Base-by-base conservation (phyloP, 2,797 vertebrate genomes). In the Sebastiscus albofasciatus region DNA sequence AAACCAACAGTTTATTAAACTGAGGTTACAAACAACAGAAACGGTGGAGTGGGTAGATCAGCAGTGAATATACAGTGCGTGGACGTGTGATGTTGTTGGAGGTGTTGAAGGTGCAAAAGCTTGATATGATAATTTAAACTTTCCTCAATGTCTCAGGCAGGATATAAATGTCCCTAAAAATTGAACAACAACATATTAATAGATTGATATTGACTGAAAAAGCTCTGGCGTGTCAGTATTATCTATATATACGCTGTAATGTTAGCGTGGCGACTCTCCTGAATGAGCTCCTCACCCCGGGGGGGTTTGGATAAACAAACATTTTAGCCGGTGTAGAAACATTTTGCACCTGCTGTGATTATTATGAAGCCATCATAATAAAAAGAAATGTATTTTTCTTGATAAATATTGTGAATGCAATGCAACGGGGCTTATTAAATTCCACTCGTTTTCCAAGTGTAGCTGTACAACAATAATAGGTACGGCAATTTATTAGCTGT, bases 321-420 rank as follows among this genome's bases (percentile, higher is more conserved):
- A 71, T 46, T 61, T 67, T 31, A 59, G 24, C 12, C 39, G 4
- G 60, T 12, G 16, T 13, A 20, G 34, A 79, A 67, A 60, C 59
- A 79, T 71, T 73, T 78, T 71, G 8, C 49, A 18, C 70, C 61
- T 54, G 60, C 75, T 78, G 75, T 68, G 78, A 79, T 69, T 75
- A 74, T 80, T 58, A 75, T 79, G 55, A n/a, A 67, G 31, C 59
- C 55, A 16, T 67, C 52, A 67, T 46, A 34, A 42, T 16, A 3
- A 16, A n/a, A 29, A 27, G 8, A 39, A 2, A 26, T 26, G 14
- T 24, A 29, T 56, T 56, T 42, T 58, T 58, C n/a, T 64, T 42
- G 27, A 60, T 70, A 65, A 70, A 61, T 74, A 70, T 55, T 55
- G 62, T 61, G 13, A 60, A 54, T 64, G 67, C 58, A 26, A 14